A percentile compares a stretch with the other conserved stretches of the same genome.
Conservation (phyloP, 1,140 invertebrate species). For the Heterodera carotae region DNA sequence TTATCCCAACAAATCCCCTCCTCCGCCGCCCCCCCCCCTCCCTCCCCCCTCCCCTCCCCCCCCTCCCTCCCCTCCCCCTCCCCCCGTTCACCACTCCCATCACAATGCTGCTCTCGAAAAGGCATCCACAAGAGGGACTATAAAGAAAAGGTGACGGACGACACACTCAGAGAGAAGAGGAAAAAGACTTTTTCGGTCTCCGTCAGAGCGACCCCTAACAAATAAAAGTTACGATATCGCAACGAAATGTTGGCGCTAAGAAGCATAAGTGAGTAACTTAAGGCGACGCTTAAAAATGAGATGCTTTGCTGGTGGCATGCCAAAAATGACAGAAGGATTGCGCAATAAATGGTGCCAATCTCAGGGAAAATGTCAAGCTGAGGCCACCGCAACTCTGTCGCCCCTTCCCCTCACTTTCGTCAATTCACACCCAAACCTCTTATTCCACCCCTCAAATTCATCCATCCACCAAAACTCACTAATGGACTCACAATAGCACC, state of each 20-base stretch:
- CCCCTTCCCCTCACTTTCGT: neutral
- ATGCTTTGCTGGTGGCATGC: conserved; percentile 1
- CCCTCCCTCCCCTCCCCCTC: too few relatives aligned
- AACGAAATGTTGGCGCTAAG: neutral
- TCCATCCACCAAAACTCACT: neutral
- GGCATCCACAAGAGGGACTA: neutral
- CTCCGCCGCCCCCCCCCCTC: too few relatives aligned
- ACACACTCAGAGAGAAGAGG: conserved; percentile 1
- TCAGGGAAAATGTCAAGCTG: conserved; percentile 13
- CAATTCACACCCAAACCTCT: conserved; percentile 3
- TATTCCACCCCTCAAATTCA: neutral
- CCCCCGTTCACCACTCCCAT: neutral
- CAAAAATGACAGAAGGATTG: neutral
- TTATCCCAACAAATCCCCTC: neutral
- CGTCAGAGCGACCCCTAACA: neutral
- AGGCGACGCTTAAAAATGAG: neutral
- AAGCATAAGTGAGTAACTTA: neutral
- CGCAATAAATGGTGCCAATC: conserved; percentile 13
- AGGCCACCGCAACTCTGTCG: neutral
- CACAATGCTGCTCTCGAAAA: neutral
- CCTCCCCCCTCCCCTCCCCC: too few relatives aligned
- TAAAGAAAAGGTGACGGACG: conserved; percentile 16
- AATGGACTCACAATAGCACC: conserved; percentile 15
- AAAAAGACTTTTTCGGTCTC: neutral
- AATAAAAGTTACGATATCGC: neutral